These are phyloP conservation scores for Huso huso DNA, from an alignment of 2,797 vertebrate species.

Conservation along the genomic window DNA sequence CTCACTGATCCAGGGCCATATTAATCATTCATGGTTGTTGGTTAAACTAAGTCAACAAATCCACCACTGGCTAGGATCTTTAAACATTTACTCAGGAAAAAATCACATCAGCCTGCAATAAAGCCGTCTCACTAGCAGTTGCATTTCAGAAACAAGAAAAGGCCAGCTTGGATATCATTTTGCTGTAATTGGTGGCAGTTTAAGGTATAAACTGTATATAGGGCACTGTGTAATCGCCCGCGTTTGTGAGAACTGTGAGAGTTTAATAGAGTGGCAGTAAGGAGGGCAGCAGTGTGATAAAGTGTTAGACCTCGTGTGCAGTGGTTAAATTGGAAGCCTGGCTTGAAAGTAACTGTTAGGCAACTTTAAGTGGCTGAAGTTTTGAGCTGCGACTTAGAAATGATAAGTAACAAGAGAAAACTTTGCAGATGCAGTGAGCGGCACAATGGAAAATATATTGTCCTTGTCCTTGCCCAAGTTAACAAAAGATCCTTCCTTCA, in stretches of 20 bases:
- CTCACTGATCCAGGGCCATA: constrained; percentile 5
- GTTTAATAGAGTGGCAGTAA: constrained; percentile 5
- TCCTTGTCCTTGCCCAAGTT: constrained; percentile 43
- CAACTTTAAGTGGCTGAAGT: not conserved
- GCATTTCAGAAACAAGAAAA: not conserved
- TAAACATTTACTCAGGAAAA: not conserved
- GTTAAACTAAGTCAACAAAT: not conserved
- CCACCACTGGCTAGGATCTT: not conserved
- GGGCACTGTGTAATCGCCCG: constrained; percentile 4
- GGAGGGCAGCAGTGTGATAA: not conserved
- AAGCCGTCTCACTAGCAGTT: not conserved
- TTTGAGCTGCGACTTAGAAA: not conserved
- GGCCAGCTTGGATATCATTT: not conserved
- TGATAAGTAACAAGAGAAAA: constrained; percentile 5
- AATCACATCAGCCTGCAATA: not conserved
- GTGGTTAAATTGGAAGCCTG: constrained; percentile 4
- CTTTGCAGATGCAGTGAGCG: constrained; percentile 15
- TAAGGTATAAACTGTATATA: not conserved
- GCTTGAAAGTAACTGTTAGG: not conserved
- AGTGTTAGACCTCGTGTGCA: constrained; percentile 7
- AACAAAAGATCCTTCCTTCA: constrained; percentile 62
- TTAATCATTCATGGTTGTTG: constrained; percentile 10
- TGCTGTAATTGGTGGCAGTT: not conserved
- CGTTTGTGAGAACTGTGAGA: constrained; percentile 4
- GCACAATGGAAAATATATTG: constrained; percentile 63